Evolutionary conservation across 1,140 invertebrate species (phyloP).

Genomic region (Drosophila sechellia): DNA sequence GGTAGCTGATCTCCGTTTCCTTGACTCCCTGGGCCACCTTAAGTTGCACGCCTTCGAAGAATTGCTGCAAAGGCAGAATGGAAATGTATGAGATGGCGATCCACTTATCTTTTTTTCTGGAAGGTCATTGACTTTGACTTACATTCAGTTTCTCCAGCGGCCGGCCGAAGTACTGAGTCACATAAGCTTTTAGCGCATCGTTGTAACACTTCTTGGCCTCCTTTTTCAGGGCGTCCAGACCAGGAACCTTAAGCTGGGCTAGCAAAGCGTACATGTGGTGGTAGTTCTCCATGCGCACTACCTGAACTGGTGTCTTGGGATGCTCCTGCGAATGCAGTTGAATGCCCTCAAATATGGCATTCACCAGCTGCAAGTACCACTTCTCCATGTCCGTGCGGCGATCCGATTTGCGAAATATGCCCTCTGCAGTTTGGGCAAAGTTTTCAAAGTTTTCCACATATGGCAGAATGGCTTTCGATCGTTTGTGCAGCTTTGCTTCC

Average conservation of each 20-base stretch:
- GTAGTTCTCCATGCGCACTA: slow-evolving; percentile 99
- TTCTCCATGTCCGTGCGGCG: slow-evolving; percentile 97
- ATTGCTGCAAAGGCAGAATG: slow-evolving; percentile 87
- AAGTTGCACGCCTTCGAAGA: slow-evolving; percentile 97
- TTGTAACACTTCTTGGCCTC: slow-evolving; percentile 96
- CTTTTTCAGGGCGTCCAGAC: slow-evolving; percentile 94
- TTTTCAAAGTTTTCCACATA: slow-evolving; percentile 97
- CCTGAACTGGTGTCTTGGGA: slow-evolving; percentile 96
- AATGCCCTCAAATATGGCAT: slow-evolving; percentile 95
- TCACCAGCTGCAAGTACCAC: slow-evolving; percentile 95
- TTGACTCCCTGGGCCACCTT: slow-evolving; percentile 97
- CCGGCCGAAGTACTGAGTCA: slow-evolving; percentile 96
- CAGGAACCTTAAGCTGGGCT: slow-evolving; percentile 95
- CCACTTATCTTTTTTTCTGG: background rate
- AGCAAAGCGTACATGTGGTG: slow-evolving; percentile 96
- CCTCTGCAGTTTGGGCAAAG: slow-evolving; percentile 94
- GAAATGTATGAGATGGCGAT: background rate
- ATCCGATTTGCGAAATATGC: slow-evolving; percentile 94
- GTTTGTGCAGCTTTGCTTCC: slow-evolving; percentile 90
- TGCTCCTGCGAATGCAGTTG: slow-evolving; percentile 92
- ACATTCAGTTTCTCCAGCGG: slow-evolving; percentile 98
- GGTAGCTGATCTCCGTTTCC: slow-evolving; percentile 98
- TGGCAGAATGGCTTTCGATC: slow-evolving; percentile 94
- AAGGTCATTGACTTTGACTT: slow-evolving; percentile 64
- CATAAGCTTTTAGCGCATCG: slow-evolving; percentile 95